Evolutionary conservation across 2,113 vertebrate species (phyloP).

Genomic region (Marcusenius ussheri): DNA sequence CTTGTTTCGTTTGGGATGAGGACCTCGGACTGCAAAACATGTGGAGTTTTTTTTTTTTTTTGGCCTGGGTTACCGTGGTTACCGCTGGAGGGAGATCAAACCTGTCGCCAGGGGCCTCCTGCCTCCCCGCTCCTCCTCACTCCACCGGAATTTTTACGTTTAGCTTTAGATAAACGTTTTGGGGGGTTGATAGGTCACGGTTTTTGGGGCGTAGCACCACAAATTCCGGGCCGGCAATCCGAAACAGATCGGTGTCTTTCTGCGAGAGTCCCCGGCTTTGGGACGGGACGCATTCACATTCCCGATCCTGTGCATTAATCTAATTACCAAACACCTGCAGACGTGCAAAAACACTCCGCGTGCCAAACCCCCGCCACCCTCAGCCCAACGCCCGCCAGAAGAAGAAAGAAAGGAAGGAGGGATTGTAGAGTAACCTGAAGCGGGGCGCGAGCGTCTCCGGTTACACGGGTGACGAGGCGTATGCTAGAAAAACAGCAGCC

Average conservation of each 20-base stretch:
- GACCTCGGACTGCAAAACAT: conserved; percentile 51
- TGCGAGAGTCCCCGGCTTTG: conserved; percentile 50
- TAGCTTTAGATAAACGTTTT: conserved; percentile 77
- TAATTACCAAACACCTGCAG: conserved; percentile 91
- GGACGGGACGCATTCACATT: conserved; percentile 77
- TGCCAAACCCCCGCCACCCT: conserved; percentile 62
- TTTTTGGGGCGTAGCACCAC: conserved; percentile 64
- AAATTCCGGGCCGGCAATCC: conserved; percentile 61
- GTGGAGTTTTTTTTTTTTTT: conserved; percentile 25
- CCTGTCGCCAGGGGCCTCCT: conserved; percentile 50
- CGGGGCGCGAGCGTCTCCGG: conserved; percentile 66
- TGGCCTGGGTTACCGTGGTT: conserved; percentile 62
- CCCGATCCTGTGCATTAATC: conserved; percentile 78
- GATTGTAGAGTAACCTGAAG: conserved; percentile 70
- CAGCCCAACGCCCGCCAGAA: conserved; percentile 27
- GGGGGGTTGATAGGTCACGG: conserved; percentile 68
- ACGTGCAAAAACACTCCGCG: conserved; percentile 76
- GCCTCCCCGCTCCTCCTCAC: conserved; percentile 49
- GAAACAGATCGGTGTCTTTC: conserved; percentile 69
- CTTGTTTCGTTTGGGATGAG: conserved; percentile 54
- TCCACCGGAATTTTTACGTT: conserved; percentile 73
- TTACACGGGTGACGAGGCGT: conserved; percentile 76
- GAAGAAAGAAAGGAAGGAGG: conserved; percentile 61
- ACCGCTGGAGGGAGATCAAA: conserved; percentile 80
- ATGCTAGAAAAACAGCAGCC: conserved; percentile 63